Conservation (phyloP, 2,113 vertebrate genomes). For the Salvelinus alpinus region DNA sequence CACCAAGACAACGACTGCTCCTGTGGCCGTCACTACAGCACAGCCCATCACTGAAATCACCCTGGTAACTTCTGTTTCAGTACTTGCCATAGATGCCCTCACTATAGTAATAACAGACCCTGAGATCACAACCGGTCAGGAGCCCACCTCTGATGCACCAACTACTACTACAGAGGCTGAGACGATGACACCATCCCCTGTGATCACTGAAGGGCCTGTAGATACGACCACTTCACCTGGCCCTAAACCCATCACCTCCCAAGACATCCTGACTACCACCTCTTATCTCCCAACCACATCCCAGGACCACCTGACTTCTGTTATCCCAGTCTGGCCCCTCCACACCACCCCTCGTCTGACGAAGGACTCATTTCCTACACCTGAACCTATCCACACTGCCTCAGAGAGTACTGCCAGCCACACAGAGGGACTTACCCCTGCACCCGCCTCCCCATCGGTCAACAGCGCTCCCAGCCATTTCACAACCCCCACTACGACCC, state of each 20-base stretch:
- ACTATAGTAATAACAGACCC: too few species aligned
- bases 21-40: not conserved
- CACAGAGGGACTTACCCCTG: not conserved
- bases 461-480: not conserved
- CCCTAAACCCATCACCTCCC: not conserved
- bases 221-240: not conserved
- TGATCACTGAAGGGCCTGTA: not conserved
- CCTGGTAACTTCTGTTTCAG: not conserved
- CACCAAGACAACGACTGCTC: not conserved
- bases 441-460: not conserved
- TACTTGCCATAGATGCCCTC: too few species aligned
- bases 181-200: not conserved
- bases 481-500: too few species aligned
- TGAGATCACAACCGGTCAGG: not conserved
- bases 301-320: not conserved
- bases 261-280: not conserved
- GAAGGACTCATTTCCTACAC: not conserved
- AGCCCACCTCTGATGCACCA: not conserved
- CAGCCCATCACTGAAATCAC: too few species aligned
- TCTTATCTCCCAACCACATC: not conserved
- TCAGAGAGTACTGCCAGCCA: not conserved
- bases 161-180: not conserved
- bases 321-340: not conserved
- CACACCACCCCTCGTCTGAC: not conserved
- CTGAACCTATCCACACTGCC: not conserved